Percentiles rank a stretch among this genome's conserved stretches.
phyloP scores from a whole-genome alignment of 2,113 vertebrate genomes.

The Cyphomyrus plagiostoma region DNA sequence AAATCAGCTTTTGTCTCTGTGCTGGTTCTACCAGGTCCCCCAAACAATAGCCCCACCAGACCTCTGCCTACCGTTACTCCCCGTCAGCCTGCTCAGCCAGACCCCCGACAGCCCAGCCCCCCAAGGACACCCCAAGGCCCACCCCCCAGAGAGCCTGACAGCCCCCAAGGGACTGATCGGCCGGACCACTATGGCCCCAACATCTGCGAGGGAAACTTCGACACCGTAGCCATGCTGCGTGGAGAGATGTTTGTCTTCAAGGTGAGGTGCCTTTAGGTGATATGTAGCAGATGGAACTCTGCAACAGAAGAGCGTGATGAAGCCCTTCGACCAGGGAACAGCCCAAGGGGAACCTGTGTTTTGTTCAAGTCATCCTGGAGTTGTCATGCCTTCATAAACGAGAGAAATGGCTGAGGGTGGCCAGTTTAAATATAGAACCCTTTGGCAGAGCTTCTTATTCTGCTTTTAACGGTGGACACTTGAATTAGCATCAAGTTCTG shows the following conservation, averaged over 20 bases:
- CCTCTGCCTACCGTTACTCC: conserved; percentile 70
- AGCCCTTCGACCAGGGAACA: neutral
- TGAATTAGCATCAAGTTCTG: conserved; percentile 27
- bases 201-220: conserved; percentile 91
- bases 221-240: conserved; percentile 81
- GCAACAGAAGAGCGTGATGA: neutral
- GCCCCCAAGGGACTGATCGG: conserved; percentile 65
- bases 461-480: conserved; percentile 26
- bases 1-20: neutral
- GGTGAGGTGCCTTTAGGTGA: conserved; percentile 53
- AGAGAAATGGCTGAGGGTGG: neutral
- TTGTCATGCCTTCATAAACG: conserved; percentile 19
- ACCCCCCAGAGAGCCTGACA: conserved; percentile 71
- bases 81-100: conserved; percentile 65
- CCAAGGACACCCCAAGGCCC: conserved; percentile 46
- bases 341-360: neutral
- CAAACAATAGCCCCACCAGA: conserved; percentile 67
- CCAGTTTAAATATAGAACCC: conserved; percentile 36
- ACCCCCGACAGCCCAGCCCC: conserved; percentile 57
- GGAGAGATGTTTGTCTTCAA: conserved; percentile 99
- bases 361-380: neutral
- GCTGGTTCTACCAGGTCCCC: conserved; percentile 50
- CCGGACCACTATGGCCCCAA: conserved; percentile 84
- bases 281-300: neutral
- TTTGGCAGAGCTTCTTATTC: conserved; percentile 20